Conservation (phyloP, 2,797 vertebrate species). For the Molothrus ater region DNA sequence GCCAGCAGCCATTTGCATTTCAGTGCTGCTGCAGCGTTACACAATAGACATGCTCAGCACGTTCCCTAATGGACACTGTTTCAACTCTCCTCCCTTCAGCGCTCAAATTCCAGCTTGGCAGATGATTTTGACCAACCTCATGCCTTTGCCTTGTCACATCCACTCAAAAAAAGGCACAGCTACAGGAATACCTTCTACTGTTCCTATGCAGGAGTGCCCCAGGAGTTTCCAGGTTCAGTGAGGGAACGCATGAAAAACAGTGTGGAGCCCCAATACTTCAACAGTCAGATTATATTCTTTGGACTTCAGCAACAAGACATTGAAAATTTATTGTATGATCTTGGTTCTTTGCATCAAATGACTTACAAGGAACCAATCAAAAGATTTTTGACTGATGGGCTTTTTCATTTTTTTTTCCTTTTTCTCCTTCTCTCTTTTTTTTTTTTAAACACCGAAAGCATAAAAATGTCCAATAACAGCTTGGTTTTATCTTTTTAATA, state of each 20-base stretch:
- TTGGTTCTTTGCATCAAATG: background rate
- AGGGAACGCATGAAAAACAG: background rate
- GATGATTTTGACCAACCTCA: background rate
- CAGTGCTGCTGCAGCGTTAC: background rate
- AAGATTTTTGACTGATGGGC: background rate
- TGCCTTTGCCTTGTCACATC: background rate
- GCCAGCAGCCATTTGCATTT: conserved; percentile 53
- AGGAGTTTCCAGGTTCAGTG: background rate
- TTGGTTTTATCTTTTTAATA: conserved; percentile 6
- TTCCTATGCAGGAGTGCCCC: background rate
- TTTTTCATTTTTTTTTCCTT: no score
- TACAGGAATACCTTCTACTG: background rate
- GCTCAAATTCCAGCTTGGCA: background rate
- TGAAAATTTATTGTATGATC: background rate
- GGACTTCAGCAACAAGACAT: background rate
- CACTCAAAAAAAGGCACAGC: background rate
- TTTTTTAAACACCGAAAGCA: background rate
- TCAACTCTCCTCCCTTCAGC: background rate
- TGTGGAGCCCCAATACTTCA: background rate
- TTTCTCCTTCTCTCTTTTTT: background rate
- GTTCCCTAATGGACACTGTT: conserved; percentile 24
- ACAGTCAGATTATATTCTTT: background rate
- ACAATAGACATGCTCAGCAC: conserved; percentile 44
- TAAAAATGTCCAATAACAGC: background rate
- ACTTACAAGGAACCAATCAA: background rate